These are phyloP conservation scores for Phataginus tricuspis DNA, from an alignment of 2,797 vertebrate genomes.

Conservation along the genomic window DNA sequence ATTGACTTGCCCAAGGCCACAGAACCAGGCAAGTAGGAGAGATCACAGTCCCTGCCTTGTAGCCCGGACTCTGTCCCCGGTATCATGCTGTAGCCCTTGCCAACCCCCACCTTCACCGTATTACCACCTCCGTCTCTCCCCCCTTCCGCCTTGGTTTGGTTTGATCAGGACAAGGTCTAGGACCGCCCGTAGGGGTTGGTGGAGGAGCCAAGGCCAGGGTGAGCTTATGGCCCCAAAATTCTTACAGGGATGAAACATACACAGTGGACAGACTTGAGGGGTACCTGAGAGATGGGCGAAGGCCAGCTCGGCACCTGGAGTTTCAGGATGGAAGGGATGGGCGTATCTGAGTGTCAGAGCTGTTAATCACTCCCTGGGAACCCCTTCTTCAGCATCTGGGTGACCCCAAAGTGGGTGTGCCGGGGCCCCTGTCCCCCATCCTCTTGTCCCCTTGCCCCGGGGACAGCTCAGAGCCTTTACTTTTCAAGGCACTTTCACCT, in stretches of 20 bases:
- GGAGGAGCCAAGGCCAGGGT: neutral
- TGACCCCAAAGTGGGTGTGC: neutral
- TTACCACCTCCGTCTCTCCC: neutral
- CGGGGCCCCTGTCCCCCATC: neutral
- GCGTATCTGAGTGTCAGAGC: neutral
- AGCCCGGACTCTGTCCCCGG: neutral
- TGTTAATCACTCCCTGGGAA: neutral
- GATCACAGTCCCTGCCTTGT: neutral
- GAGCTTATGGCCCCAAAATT: neutral
- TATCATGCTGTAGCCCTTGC: too few relatives aligned
- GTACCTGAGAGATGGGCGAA: neutral
- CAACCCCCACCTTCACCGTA: neutral
- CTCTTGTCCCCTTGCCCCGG: accelerated
- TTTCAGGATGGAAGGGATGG: neutral
- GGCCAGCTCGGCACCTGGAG: too few relatives aligned
- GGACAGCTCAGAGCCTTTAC: neutral
- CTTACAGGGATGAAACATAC: neutral
- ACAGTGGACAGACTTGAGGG: neutral
- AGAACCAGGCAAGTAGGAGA: neutral
- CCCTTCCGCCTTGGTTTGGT: accelerated
- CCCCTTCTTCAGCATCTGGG: neutral
- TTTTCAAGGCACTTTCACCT: neutral
- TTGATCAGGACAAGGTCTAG: neutral
- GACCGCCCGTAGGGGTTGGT: neutral
- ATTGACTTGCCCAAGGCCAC: neutral